Evolutionary conservation across 2,113 vertebrate species (phyloP), one percentile per base, ranked within the genome.

Genomic region (Dromiciops gliroides): DNA sequence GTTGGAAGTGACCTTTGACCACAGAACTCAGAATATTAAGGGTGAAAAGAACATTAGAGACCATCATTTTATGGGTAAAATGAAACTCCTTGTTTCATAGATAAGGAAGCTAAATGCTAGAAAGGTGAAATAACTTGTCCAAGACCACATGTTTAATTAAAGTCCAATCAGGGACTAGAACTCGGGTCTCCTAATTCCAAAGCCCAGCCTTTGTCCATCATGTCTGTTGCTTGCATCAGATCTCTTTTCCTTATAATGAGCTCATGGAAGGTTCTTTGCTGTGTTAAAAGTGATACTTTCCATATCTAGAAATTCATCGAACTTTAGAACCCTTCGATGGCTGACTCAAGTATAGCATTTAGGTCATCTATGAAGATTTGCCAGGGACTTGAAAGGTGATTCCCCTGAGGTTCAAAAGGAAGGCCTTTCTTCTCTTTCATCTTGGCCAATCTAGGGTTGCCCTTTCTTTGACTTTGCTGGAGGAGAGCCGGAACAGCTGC

Each of bases 401-500:
- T 83, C 44, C 16, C 67, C n/a, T 83, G n/a, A 83, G 67, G n/a
- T 83, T 83, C 67, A 22, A 8, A 67, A 83, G 67, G 19, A 44
- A 44, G n/a, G n/a, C n/a, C 67, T 37, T 75, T n/a, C 67, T 83
- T 83, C 26, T 83, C 37, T 83, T 83, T 83, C n/a, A n/a, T 75
- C 60, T n/a, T 75, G 60, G 14, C 31, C 60, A 83, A 83, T n/a
- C 67, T 83, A 83, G 67, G n/a, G 16, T 83, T 83, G 67, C 67
- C 67, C 67, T 83, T 83, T 83, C 67, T 83, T 83, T 83, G 67
- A 83, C 67, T 83, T 75, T 83, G n/a, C 67, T 83, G 67, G n/a
- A 83, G 16, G 19, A 83, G 67, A 22, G 67, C 67, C 6, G 6
- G 16, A 37, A 83, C 0, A 0, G 91, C 92, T 88, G 50, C n/a